phyloP scores from a whole-genome alignment of 1,140 invertebrate genomes.

The Aethina tumida region DNA sequence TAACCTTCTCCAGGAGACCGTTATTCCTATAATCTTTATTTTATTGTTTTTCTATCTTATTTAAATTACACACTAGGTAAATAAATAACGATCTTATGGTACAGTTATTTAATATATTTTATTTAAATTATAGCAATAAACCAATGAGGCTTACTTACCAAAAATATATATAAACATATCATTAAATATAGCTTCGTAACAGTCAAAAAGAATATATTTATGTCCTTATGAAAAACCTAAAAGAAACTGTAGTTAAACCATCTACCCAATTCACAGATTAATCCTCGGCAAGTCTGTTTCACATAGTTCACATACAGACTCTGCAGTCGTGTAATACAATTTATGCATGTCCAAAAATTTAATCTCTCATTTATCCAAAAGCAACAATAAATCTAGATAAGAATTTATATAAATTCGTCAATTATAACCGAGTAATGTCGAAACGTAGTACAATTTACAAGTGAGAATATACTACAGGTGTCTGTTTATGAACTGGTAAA shows the following conservation, averaged over 20 bases:
- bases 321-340: too few species aligned
- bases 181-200: conserved; percentile 16
- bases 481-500: too few species aligned
- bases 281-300: too few species aligned
- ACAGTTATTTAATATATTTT: conserved; percentile 22
- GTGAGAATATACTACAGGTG: too few species aligned
- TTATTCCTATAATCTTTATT: neutral
- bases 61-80: conserved; percentile 16
- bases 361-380: too few species aligned
- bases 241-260: conserved; percentile 4
- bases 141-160: conserved; percentile 19
- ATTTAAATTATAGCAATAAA: conserved; percentile 30
- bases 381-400: too few species aligned
- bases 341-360: too few species aligned
- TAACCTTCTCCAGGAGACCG: neutral
- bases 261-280: conserved; percentile 18
- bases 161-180: conserved; percentile 18
- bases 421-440: too few species aligned
- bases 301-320: too few species aligned
- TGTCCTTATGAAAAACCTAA: conserved; percentile 1
- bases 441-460: too few species aligned
- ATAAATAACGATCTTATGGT: conserved; percentile 15
- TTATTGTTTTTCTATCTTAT: conserved; percentile 12
- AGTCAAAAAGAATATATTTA: conserved; percentile 7
- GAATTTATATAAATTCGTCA: too few species aligned